phyloP scores from a whole-genome alignment of 2,888 invertebrate genomes.

The Chrysina gloriosa region DNA sequence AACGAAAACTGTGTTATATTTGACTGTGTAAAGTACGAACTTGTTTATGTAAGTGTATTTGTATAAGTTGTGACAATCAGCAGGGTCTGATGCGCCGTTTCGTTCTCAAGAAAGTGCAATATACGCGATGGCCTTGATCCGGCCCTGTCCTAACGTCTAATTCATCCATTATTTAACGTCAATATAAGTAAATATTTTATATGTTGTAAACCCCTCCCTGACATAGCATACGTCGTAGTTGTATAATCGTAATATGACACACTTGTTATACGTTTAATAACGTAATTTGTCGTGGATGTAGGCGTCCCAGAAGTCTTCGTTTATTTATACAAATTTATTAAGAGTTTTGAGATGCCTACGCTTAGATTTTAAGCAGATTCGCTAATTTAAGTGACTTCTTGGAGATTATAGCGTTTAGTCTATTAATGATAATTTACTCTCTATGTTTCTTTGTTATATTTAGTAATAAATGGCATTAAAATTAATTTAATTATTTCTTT shows the following conservation, averaged over 20 bases:
- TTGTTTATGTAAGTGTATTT: background rate
- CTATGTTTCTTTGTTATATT: conserved; percentile 21
- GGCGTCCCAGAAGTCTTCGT: no score
- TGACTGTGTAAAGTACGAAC: background rate
- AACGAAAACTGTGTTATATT: conserved; percentile 7
- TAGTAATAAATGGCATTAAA: conserved; percentile 26
- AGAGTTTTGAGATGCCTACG: no score
- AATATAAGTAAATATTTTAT: background rate
- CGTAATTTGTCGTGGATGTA: no score
- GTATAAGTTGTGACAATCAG: background rate
- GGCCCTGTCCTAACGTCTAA: background rate
- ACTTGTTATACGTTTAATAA: conserved; percentile 9
- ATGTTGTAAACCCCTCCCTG: background rate
- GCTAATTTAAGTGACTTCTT: background rate
- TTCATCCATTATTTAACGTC: background rate
- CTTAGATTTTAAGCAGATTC: background rate
- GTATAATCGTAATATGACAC: background rate
- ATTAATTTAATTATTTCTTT: conserved; percentile 15
- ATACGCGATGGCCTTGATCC: no score
- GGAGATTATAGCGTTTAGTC: background rate
- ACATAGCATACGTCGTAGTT: background rate
- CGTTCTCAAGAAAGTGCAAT: background rate
- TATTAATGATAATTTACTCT: conserved; percentile 1
- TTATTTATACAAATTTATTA: no score
- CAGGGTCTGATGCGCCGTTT: background rate